Base-by-base conservation (phyloP, 2,113 vertebrate genomes). In the Istiophorus platypterus region DNA sequence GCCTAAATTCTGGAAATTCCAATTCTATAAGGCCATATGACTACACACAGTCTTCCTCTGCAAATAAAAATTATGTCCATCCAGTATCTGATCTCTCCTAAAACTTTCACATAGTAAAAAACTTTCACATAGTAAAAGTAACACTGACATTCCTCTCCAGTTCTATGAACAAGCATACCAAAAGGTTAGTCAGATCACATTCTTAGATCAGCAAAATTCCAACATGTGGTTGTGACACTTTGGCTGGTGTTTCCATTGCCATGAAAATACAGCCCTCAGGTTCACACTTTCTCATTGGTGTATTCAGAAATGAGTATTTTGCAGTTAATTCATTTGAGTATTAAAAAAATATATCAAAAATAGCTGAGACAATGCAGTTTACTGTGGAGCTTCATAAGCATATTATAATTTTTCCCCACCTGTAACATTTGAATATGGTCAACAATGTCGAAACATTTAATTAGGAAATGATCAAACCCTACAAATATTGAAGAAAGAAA, bases 381-480 rank as follows among this genome's bases (percentile, higher is more conserved):
- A 51, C 24, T 68, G 51, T 26, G 14, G 26, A 58, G 39, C 41
- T 59, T 59, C 27, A 68, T 10, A n/a, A 4, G 14, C 26, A 54
- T 18, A 24, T 42, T 24, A 54, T 12, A 24, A 5, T 1, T 18
- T 63, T 42, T n/a, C 18, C 51, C 51, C 47, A 20, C 47, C 47
- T 34, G 31, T 15, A 12, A 13, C n/a, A 7, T 1, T 27, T 17
- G 7, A 22, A 20, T 22, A 5, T 24, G 51, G n/a, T 66, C 24
- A 8, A 22, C n/a, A n/a, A n/a, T 6, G 11, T 26, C 15, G 29
- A 14, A 45, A 17, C 29, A 37, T 26, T n/a, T 1, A 20, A 57
- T 67, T 76, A 9, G 18, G 61, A 47, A 24, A 34, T 66, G 47
- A n/a, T n/a, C n/a, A n/a, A n/a, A n/a, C n/a, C n/a, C n/a, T n/a